Conservation (phyloP, 2,888 invertebrate species). For the Gerris lacustris region DNA sequence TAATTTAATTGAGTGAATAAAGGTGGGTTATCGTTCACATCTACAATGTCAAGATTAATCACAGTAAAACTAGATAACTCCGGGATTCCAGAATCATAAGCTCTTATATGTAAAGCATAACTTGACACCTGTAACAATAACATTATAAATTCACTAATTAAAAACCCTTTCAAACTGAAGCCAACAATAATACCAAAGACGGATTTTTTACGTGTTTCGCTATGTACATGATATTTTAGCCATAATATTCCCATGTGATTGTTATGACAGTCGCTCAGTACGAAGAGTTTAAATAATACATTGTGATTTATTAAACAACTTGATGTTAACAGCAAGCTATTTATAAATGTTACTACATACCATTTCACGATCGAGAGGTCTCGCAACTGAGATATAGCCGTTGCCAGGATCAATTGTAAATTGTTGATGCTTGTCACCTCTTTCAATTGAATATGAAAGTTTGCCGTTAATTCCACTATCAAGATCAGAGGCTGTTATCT, state of each 20-base stretch:
- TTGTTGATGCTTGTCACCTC: conserved; percentile 61
- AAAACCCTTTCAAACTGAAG: not conserved
- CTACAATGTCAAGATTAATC: conserved; percentile 67
- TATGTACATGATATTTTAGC: too few species aligned
- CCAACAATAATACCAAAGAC: not conserved
- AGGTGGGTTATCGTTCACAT: conserved; percentile 89
- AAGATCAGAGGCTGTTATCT: conserved; percentile 67
- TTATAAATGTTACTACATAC: conserved; percentile 34
- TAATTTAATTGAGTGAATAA: conserved; percentile 66
- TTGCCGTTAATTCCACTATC: conserved; percentile 71
- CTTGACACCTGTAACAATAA: conserved; percentile 39
- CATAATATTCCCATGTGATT: too few species aligned
- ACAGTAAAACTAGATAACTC: conserved; percentile 58
- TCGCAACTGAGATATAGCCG: conserved; percentile 63
- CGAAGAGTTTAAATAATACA: too few species aligned
- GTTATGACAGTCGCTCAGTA: too few species aligned
- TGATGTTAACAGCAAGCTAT: too few species aligned
- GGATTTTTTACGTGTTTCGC: not conserved
- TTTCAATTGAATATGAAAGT: conserved; percentile 62
- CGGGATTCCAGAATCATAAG: conserved; percentile 69
- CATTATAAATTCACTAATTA: not conserved
- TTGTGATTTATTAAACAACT: too few species aligned
- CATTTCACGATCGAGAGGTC: conserved; percentile 69
- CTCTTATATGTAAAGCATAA: conserved; percentile 68
- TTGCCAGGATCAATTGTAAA: conserved; percentile 65